Evolutionary conservation across 2,113 vertebrate species (phyloP), one percentile per base, ranked within the genome.

Genomic region (Entelurus aequoreus): DNA sequence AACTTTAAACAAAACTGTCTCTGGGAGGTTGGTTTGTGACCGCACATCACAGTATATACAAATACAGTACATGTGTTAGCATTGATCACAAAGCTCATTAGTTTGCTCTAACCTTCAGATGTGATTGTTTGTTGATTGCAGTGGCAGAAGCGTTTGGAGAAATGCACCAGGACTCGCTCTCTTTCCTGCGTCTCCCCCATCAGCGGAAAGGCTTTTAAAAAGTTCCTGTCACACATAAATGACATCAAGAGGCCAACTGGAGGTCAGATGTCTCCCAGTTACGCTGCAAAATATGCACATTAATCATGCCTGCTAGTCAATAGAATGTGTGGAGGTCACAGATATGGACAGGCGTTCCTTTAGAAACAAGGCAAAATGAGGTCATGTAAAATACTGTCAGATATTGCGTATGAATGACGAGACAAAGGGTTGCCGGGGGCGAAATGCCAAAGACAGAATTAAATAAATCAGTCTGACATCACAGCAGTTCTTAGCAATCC

Each of bases 111-210:
- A 84, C 89, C 91, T 83, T 92, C 90, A 46, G 81, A 85, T 7
- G 83, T 79, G 47, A 80, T 83, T 2, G 79, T 86, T 57, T 88
- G 86, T 9, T 85, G 86, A 75, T 91, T 92, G 68, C 88, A 91
- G 65, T 81, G 82, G 70, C 90, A 92, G 86, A 89, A 92, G 62
- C 90, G 87, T 78, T 81, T 89, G 66, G 91, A 92, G 80, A 92
- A 92, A 62, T 92, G 91, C 7, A 92, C 90, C 2, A 92, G 80
- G 56, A 92, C 80, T 60, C 91, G 61, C 63, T 92, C 91, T 72
- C 91, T 83, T 79, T 92, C 91, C 80, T 92, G 91, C 4, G 91
- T 92, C 80, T 92, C 91, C 37, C 91, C 91, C 91, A 92, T 92
- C 67, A 92, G 72, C 13, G 91, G 91, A 66, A 92, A 92, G 19